Percentiles rank a stretch among this genome's conserved stretches.
phyloP scores from a whole-genome alignment of 2,888 invertebrate genomes.

The Myopa testacea region DNA sequence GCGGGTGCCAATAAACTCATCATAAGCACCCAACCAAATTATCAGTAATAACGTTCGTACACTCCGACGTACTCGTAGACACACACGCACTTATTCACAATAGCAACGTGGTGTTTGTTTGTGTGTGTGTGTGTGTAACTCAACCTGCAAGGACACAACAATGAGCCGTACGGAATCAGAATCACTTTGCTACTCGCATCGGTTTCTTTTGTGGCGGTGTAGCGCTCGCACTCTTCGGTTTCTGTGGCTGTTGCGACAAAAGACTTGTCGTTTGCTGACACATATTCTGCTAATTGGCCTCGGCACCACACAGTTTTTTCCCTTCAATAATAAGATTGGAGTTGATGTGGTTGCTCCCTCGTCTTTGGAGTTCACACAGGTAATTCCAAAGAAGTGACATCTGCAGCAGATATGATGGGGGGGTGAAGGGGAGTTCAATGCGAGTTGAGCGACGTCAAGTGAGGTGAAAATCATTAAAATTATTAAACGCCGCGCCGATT shows the following conservation, averaged over 20 bases:
- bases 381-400: background rate
- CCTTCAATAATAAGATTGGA: slow-evolving; percentile 17
- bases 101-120: background rate
- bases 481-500: too few relatives aligned
- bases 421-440: too few relatives aligned
- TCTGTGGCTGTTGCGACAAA: background rate
- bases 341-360: slow-evolving; percentile 2
- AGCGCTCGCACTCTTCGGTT: too few relatives aligned
- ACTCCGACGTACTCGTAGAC: background rate
- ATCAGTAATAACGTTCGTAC: slow-evolving; percentile 28
- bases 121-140: background rate
- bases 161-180: background rate
- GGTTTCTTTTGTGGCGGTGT: slow-evolving; percentile 12
- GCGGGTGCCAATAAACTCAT: slow-evolving; percentile 49
- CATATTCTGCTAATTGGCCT: slow-evolving; percentile 37
- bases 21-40: slow-evolving; percentile 46
- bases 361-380: background rate
- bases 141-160: slow-evolving; percentile 5
- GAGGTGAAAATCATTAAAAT: too few relatives aligned
- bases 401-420: too few relatives aligned
- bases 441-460: too few relatives aligned
- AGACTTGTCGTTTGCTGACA: slow-evolving; percentile 19
- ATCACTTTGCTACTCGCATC: background rate
- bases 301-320: slow-evolving; percentile 10
- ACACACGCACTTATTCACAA: background rate